Conservation (phyloP, 2,888 invertebrate species). For the Sphaerophoria taeniata region DNA sequence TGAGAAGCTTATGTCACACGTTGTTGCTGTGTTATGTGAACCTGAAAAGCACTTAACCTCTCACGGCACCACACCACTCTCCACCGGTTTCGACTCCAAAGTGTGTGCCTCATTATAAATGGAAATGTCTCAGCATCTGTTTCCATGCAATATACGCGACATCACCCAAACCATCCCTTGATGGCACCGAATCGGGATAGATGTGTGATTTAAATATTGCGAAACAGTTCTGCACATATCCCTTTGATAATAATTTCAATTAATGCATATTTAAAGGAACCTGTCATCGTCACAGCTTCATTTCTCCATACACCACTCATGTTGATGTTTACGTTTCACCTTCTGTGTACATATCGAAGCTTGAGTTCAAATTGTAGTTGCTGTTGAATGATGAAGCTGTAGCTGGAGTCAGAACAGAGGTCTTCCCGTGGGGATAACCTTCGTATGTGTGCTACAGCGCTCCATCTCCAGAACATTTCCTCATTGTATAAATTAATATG, state of each 20-base stretch:
- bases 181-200: neutral
- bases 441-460: constrained; percentile 47
- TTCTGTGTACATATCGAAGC: too few species aligned
- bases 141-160: neutral
- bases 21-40: constrained; percentile 47
- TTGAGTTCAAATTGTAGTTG: neutral
- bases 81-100: neutral
- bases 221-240: constrained; percentile 5
- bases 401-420: neutral
- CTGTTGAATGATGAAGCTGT: neutral
- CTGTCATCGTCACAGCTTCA: constrained; percentile 41
- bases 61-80: constrained; percentile 1
- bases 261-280: constrained; percentile 68
- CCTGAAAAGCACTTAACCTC: constrained; percentile 74
- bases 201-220: neutral
- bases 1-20: neutral
- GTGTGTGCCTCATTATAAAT: constrained; percentile 67
- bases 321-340: too few species aligned
- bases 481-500: neutral
- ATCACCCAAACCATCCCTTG: constrained; percentile 17
- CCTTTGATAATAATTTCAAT: constrained; percentile 74
- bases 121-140: constrained; percentile 47
- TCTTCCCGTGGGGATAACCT: constrained; percentile 51
- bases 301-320: neutral
- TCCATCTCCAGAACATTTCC: constrained; percentile 19